Evolutionary conservation across 2,797 vertebrate species (phyloP), one percentile per base, ranked within the genome.

Genomic region (Toxotes lorentzi): DNA sequence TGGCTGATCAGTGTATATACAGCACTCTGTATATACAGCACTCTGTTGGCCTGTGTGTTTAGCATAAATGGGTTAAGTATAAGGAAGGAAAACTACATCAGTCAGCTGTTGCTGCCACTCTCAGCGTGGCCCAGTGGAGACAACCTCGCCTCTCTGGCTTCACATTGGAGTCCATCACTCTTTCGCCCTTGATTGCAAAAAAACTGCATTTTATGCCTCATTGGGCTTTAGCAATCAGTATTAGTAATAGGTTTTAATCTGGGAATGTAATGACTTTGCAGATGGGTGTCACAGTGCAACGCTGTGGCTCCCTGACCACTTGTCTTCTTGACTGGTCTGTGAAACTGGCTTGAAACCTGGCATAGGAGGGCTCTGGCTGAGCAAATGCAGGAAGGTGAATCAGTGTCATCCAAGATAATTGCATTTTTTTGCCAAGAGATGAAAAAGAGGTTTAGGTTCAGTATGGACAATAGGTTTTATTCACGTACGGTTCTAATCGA

Each of bases 241-340:
- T 84, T 85, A 85, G 76, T 88, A 89, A 92, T 91, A 79, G 83
- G 59, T 79, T 89, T 79, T 80, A 88, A 89, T 86, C 86, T 85
- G 67, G 73, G 65, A 87, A 77, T 85, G 81, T 88, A 87, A 89
- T 88, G 83, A 81, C 77, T 87, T 87, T 88, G 85, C 70, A 85
- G 85, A 87, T 86, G 70, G 73, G 78, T 84, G 85, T 89, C 88
- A 90, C 69, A 88, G 87, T 73, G 64, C 74, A 79, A 58, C 4
- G 32, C 76, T 6, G 41, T 34, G 56, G 68, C 80, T 66, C 72
- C 50, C 73, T 87, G 84, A 76, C 82, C 82, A 79, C 78, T 86
- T 73, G 75, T 81, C 74, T 70, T 73, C 76, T 57, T 79, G 71
- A 73, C 76, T 79, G 60, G 40, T 76, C 62, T 66, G 24, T 61